A percentile compares a stretch with the other conserved stretches of the same genome.
Evolutionary conservation across 2,113 vertebrate genomes (phyloP).

Genomic region (Forbesichthys papilliferus): DNA sequence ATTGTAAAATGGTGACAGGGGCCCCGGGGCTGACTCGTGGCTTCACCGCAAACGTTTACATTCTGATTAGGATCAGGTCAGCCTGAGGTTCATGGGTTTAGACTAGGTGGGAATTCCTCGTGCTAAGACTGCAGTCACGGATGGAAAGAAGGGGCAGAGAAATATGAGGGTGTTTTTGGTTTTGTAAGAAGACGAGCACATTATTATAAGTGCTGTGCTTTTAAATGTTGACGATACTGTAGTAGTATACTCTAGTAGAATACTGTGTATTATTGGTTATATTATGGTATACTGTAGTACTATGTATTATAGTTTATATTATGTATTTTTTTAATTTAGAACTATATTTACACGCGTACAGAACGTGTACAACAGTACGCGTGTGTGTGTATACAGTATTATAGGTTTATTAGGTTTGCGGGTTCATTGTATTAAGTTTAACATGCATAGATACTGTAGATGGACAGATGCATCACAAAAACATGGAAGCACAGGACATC

Average conservation of each 20-base stretch:
- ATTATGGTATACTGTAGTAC: too few species aligned
- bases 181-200: background rate
- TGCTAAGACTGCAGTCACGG: conserved; percentile 7
- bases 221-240: too few species aligned
- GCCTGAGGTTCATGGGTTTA: conserved; percentile 5
- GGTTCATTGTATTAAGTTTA: too few species aligned
- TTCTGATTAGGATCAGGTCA: conserved; percentile 25
- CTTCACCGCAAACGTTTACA: conserved; percentile 17
- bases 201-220: background rate
- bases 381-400: too few species aligned
- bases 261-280: too few species aligned
- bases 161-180: background rate
- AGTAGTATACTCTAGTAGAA: too few species aligned
- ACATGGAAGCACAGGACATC: too few species aligned
- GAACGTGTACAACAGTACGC: too few species aligned
- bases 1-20: conserved; percentile 2
- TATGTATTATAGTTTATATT: too few species aligned
- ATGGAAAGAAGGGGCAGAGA: conserved; percentile 4
- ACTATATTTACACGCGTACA: too few species aligned
- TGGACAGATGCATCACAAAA: background rate
- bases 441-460: background rate
- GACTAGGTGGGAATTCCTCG: conserved; percentile 29
- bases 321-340: too few species aligned
- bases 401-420: too few species aligned
- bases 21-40: conserved; percentile 13